These are phyloP conservation scores for Prunella strophiata DNA, from an alignment of 2,797 vertebrate species.

Conservation along the genomic window DNA sequence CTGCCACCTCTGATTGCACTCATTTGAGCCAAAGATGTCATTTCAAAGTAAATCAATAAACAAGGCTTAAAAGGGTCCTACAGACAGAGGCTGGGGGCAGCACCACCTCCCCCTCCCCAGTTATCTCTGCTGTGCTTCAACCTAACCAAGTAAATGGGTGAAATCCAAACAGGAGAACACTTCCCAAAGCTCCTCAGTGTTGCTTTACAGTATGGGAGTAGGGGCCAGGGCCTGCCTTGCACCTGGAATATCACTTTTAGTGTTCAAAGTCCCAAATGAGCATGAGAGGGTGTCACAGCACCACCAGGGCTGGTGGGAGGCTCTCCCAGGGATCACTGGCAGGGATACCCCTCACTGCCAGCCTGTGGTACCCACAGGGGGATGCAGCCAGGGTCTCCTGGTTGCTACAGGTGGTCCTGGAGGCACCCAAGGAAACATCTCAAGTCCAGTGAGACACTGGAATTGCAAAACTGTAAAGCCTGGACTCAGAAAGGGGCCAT, in stretches of 20 bases:
- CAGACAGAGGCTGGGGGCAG: neutral
- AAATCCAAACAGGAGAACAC: neutral
- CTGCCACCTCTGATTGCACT: conserved; percentile 52
- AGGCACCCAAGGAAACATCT: neutral
- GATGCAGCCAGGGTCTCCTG: neutral
- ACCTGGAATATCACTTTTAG: neutral
- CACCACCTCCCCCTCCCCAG: neutral
- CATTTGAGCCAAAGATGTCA: conserved; percentile 11
- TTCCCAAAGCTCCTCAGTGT: neutral
- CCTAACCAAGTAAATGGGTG: neutral
- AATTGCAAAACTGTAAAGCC: neutral
- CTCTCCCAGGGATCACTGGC: neutral
- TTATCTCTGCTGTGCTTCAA: neutral
- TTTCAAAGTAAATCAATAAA: conserved; percentile 59
- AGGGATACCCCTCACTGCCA: neutral
- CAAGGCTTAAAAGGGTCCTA: neutral
- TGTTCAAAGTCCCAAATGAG: neutral
- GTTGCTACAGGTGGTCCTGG: neutral
- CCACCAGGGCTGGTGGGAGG: neutral
- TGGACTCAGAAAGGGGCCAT: neutral
- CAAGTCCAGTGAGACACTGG: neutral
- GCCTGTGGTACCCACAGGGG: neutral
- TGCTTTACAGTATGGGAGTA: neutral
- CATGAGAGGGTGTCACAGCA: fast-evolving
- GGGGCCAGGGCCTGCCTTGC: neutral